Conservation (phyloP, 2,797 vertebrate species). For the Fundulus diaphanus region DNA sequence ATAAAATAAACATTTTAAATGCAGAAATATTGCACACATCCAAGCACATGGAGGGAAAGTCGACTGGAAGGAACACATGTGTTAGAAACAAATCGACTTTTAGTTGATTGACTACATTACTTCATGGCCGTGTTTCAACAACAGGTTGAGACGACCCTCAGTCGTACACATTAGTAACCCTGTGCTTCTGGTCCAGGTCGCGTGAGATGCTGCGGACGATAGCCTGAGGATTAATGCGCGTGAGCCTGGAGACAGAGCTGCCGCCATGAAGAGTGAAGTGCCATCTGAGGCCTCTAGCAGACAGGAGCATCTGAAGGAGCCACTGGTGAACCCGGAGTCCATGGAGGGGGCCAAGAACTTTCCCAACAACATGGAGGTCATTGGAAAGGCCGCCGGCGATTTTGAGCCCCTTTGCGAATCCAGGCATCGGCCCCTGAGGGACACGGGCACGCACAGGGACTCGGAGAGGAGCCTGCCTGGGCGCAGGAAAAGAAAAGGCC, state of each 20-base stretch:
- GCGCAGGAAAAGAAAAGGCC: constrained; percentile 95
- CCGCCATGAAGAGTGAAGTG: constrained; percentile 99
- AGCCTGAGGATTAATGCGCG: constrained; percentile 78
- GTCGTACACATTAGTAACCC: constrained; percentile 18
- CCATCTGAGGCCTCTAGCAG: constrained; percentile 90
- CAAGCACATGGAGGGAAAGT: too few species aligned
- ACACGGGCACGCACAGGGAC: constrained; percentile 85
- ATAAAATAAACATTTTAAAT: too few species aligned
- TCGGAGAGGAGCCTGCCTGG: constrained; percentile 88
- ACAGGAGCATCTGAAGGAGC: constrained; percentile 95
- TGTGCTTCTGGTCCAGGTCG: constrained; percentile 45
- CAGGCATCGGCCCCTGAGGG: constrained; percentile 88
- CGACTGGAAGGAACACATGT: too few species aligned
- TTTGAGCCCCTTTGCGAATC: constrained; percentile 92
- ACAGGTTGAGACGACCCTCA: too few species aligned
- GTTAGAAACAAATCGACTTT: too few species aligned
- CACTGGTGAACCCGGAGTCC: constrained; percentile 92
- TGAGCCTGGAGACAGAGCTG: constrained; percentile 76
- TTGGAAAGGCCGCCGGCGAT: constrained; percentile 93
- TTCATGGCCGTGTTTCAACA: too few species aligned
- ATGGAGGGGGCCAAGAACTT: constrained; percentile 91
- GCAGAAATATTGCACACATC: too few species aligned
- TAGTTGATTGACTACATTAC: too few species aligned
- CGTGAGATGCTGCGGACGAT: constrained; percentile 84
- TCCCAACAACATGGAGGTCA: constrained; percentile 91